Percentiles rank a stretch among this genome's conserved stretches.
These are phyloP conservation scores for Allolobophora icterica DNA, from an alignment of 2,888 invertebrate genomes.

Conservation along the genomic window DNA sequence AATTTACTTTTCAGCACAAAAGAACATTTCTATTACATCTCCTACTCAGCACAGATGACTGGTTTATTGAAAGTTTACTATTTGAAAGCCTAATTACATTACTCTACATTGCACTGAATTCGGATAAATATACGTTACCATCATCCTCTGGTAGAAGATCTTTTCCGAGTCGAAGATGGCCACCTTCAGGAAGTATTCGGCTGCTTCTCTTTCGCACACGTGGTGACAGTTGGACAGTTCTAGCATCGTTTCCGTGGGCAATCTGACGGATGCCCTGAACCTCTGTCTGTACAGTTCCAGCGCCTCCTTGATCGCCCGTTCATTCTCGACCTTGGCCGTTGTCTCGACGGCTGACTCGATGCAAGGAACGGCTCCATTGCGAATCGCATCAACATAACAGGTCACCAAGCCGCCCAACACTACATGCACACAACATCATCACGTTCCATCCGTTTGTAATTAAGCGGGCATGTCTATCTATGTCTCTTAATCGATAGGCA, in stretches of 20 bases:
- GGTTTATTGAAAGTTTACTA: background rate
- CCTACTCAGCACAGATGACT: too few relatives aligned
- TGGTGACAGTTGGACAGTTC: conserved; percentile 21
- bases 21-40: too few relatives aligned
- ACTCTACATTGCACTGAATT: background rate
- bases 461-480: too few relatives aligned
- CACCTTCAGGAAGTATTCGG: conserved; percentile 6
- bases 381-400: background rate
- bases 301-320: conserved; percentile 9
- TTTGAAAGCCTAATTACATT: background rate
- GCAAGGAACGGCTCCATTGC: conserved; percentile 21
- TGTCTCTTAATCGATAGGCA: too few relatives aligned
- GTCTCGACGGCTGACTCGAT: conserved; percentile 22
- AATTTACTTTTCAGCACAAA: too few relatives aligned
- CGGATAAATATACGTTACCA: background rate
- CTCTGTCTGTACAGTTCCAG: background rate
- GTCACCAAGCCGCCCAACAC: conserved; percentile 6
- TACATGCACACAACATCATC: too few relatives aligned
- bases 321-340: conserved; percentile 22
- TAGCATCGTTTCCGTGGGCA: conserved; percentile 19
- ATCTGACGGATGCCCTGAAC: background rate
- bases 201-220: background rate
- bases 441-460: too few relatives aligned
- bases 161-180: conserved; percentile 27
- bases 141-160: conserved; percentile 12